These are phyloP conservation scores for Corapipo altera DNA, from an alignment of 2,113 vertebrate genomes.

Conservation along the genomic window DNA sequence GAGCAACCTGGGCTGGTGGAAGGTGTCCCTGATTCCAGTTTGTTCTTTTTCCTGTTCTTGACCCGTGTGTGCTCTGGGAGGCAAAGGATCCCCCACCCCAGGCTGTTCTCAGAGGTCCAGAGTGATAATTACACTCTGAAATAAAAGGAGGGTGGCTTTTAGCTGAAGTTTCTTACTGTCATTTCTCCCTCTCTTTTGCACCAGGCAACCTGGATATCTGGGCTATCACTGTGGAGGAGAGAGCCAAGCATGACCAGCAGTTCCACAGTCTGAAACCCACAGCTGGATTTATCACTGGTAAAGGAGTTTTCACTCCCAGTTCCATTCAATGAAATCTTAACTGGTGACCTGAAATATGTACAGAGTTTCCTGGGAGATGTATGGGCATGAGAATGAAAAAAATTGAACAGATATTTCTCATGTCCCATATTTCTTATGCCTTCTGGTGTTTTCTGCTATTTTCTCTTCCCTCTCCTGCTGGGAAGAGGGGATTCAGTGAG, in stretches of 20 bases:
- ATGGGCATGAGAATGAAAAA: background rate
- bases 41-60: too few species aligned
- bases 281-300: constrained; percentile 96
- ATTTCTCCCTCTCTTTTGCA: background rate
- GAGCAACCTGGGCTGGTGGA: background rate
- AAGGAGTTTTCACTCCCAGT: background rate
- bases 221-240: constrained; percentile 94
- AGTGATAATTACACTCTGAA: background rate
- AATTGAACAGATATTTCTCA: background rate
- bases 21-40: background rate
- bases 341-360: background rate
- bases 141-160: background rate
- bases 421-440: background rate
- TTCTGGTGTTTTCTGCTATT: background rate
- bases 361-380: background rate
- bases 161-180: background rate
- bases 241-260: constrained; percentile 98
- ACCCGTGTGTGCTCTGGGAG: background rate
- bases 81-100: background rate
- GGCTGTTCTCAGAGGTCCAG: background rate
- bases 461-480: background rate
- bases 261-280: constrained; percentile 94
- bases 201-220: constrained; percentile 91
- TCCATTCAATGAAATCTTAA: background rate
- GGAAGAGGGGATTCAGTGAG: background rate